Base-by-base conservation (phyloP, 2,113 vertebrate species). In the Peromyscus maniculatus region DNA sequence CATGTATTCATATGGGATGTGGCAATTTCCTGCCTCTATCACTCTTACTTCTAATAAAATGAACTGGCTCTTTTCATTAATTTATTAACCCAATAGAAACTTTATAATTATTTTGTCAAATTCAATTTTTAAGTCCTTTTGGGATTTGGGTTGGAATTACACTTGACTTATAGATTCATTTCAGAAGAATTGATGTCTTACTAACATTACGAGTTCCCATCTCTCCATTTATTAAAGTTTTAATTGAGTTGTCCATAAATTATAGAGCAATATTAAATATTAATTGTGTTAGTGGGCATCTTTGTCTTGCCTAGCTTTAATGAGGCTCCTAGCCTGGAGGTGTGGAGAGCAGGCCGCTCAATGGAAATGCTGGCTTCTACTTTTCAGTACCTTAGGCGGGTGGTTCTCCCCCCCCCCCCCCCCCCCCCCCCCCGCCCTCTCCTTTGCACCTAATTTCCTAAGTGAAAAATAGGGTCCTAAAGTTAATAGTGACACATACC, bases 231-330 rank as follows among this genome's bases (percentile, higher is more conserved):
- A 97, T 97, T 97, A 93, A 95, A 74, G 79, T 87, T 96, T 96
- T 97, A 95, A 97, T 97, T 97, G 95, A 96, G 77, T 72, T 71
- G 74, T 92, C 84, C 90, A 88, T 96, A 97, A 93, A 95, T 94
- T 96, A 87, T 96, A 69, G 62, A 94, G 89, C 55, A 91, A 46
- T 91, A 71, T 92, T 83, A 94, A 96, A 94, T 94, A 96, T 95
- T 95, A 55, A 97, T 77, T 52, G 67, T 87, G 87, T 96, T 89
- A 67, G 49, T 46, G 75, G 72, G 89, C 95, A 91, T 89, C 91
- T 97, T 95, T 92, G 79, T 92, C 88, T 96, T 89, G 86, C 59
- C 24, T 67, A 26, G 55, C 72, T 79, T 91, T 83, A 94, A 94
- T 43, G 55, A 97, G 89, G 64, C 78, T 91, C 46, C 8, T 1